phyloP scores from a whole-genome alignment of 2,113 vertebrate genomes.

The Panurus biarmicus region DNA sequence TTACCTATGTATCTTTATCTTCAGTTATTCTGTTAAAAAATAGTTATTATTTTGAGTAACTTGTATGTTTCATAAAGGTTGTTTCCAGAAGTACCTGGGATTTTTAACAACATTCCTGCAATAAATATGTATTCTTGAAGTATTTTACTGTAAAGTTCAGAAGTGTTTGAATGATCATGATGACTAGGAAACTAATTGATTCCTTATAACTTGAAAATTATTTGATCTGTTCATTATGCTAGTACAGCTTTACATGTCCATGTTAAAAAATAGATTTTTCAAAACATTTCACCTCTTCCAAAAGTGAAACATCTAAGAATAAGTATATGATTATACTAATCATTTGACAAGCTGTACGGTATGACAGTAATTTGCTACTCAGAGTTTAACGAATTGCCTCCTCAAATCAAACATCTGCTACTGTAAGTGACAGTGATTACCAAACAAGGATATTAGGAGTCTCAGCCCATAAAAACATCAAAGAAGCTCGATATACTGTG shows the following conservation, averaged over 20 bases:
- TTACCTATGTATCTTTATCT: background rate
- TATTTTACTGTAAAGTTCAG: background rate
- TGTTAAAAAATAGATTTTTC: background rate
- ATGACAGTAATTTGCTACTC: background rate
- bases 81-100: background rate
- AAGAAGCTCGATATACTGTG: background rate
- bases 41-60: background rate
- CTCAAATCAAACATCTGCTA: slow-evolving; percentile 13
- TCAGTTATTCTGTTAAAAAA: background rate
- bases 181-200: background rate
- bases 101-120: background rate
- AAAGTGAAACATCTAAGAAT: slow-evolving; percentile 5
- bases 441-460: background rate
- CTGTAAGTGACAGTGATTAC: background rate
- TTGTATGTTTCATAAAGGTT: background rate
- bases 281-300: background rate
- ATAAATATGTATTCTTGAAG: background rate
- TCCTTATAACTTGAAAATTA: background rate
- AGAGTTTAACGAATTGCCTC: slow-evolving; percentile 11
- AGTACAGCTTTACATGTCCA: background rate
- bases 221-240: background rate
- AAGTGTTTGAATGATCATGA: background rate
- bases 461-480: background rate
- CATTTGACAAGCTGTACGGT: background rate
- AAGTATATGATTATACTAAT: slow-evolving; percentile 24